phyloP scores from a whole-genome alignment of 2,888 invertebrate genomes.

The Spodoptera exigua region DNA sequence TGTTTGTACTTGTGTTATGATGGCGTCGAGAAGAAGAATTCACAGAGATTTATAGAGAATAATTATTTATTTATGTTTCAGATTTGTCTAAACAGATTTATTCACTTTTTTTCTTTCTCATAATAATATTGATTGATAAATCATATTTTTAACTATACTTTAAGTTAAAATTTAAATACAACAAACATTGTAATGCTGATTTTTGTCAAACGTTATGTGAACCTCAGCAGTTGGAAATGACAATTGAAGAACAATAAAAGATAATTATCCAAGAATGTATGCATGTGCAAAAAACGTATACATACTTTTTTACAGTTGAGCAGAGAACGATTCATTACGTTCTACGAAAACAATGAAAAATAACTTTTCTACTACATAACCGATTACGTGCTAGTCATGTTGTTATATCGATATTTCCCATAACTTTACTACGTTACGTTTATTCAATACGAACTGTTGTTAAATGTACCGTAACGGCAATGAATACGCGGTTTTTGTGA shows the following conservation, averaged over 20 bases:
- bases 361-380: constrained; percentile 47
- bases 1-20: no score
- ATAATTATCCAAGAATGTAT: constrained; percentile 15
- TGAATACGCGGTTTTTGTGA: constrained; percentile 48
- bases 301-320: constrained; percentile 10
- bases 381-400: constrained; percentile 46
- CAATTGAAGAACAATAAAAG: constrained; percentile 38
- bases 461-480: constrained; percentile 56
- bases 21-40: no score
- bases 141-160: not conserved
- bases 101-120: not conserved
- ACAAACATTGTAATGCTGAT: not conserved
- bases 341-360: constrained; percentile 28
- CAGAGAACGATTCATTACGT: constrained; percentile 23
- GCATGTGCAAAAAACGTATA: constrained; percentile 15
- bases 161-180: not conserved
- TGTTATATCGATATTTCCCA: constrained; percentile 51
- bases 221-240: constrained; percentile 6
- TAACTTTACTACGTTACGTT: constrained; percentile 44
- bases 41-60: no score
- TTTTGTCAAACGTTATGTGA: constrained; percentile 11
- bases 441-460: constrained; percentile 47
- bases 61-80: no score
- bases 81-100: no score
- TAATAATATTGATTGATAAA: not conserved